phyloP scores from a whole-genome alignment of 2,797 vertebrate genomes.

The Manis crassicaudata region DNA sequence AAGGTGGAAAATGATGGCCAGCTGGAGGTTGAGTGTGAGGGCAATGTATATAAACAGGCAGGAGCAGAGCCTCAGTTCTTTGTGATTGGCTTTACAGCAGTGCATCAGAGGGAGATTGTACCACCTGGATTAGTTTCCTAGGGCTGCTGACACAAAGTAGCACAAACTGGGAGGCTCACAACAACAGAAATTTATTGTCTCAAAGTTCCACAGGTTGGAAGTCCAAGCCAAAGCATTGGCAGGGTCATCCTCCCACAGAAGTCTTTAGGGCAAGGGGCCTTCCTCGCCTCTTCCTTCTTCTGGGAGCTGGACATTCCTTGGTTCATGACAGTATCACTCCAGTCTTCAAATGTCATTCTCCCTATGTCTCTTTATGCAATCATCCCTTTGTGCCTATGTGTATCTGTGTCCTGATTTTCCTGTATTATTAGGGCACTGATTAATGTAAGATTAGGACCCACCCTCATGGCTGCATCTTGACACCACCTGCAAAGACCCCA shows the following conservation, averaged over 20 bases:
- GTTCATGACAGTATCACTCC: not conserved
- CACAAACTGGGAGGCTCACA: not conserved
- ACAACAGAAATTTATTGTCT: not conserved
- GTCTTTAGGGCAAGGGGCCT: not conserved
- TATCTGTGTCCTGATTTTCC: not conserved
- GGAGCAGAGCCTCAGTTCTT: not conserved
- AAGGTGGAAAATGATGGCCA: constrained; percentile 22
- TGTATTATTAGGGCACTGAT: not conserved
- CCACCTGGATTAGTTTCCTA: not conserved
- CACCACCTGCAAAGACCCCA: not conserved
- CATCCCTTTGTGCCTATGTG: not conserved
- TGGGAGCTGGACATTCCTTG: not conserved
- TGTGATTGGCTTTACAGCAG: not conserved
- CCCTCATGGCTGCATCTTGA: not conserved
- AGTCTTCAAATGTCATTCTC: not conserved
- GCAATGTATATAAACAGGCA: not conserved
- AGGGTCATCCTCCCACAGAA: not conserved
- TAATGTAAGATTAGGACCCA: not conserved
- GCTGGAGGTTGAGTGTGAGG: not conserved
- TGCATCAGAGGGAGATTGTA: too few relatives aligned
- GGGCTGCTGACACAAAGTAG: not conserved
- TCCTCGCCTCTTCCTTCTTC: not conserved
- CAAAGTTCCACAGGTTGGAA: not conserved
- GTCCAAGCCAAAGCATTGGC: not conserved
- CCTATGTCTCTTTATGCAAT: not conserved